A percentile compares a stretch with the other conserved stretches of the same genome.
Conservation (phyloP, 2,888 invertebrate species). For the Alloplasta piceator region DNA sequence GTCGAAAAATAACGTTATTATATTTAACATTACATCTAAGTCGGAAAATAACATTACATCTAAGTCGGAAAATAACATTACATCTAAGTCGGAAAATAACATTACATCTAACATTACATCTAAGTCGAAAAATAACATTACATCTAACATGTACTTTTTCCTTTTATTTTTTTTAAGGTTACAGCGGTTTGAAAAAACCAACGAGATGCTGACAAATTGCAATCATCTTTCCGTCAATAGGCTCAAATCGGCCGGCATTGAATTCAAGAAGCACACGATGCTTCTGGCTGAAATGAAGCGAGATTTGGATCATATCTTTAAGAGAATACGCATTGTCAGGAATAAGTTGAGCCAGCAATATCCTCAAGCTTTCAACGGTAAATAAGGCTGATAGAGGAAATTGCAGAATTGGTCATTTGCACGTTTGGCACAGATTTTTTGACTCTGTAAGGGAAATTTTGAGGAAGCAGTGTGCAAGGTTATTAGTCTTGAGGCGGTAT, state of each 20-base stretch:
- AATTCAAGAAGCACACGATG: constrained; percentile 96
- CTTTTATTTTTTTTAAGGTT: constrained; percentile 87
- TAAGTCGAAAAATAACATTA: neutral
- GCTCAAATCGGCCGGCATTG: constrained; percentile 92
- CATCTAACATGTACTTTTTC: constrained; percentile 3
- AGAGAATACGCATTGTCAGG: constrained; percentile 93
- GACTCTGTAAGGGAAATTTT: too few relatives aligned
- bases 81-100: too few relatives aligned
- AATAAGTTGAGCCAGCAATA: constrained; percentile 88
- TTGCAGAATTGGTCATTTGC: too few relatives aligned
- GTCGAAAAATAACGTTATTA: neutral
- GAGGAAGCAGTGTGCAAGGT: too few relatives aligned
- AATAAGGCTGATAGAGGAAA: too few relatives aligned
- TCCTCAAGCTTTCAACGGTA: constrained; percentile 82
- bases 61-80: neutral
- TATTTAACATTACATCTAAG: too few relatives aligned
- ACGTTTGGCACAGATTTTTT: too few relatives aligned
- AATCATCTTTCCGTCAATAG: constrained; percentile 96
- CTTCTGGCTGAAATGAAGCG: constrained; percentile 95
- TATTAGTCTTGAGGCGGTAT: too few relatives aligned
- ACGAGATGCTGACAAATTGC: constrained; percentile 99
- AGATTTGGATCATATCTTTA: constrained; percentile 97
- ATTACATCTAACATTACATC: too few relatives aligned
- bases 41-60: neutral
- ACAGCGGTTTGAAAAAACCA: constrained; percentile 98